A percentile compares a stretch with the other conserved stretches of the same genome.
Conservation (phyloP, 2,888 invertebrate genomes). For the Drosophila siamana region DNA sequence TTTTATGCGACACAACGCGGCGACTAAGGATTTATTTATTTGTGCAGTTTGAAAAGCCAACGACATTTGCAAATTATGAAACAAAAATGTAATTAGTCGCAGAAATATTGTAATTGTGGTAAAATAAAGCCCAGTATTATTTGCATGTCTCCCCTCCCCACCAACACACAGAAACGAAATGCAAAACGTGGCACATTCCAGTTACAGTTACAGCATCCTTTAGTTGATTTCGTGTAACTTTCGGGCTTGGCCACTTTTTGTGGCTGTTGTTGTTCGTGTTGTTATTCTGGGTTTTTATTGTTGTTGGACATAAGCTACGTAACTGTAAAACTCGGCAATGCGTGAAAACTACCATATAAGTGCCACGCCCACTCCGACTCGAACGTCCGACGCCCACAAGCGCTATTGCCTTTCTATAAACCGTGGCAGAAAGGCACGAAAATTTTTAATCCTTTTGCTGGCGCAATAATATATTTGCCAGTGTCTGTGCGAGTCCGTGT, state of each 20-base stretch:
- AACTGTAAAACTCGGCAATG: slow-evolving; percentile 71
- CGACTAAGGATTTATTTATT: not conserved
- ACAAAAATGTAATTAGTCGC: not conserved
- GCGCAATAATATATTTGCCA: slow-evolving; percentile 71
- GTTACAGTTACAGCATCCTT: not conserved
- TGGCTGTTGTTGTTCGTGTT: slow-evolving; percentile 37
- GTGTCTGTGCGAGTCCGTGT: slow-evolving; percentile 1
- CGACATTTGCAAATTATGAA: not conserved
- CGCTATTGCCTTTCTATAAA: slow-evolving; percentile 48
- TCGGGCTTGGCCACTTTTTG: slow-evolving; percentile 29
- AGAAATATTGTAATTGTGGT: not conserved
- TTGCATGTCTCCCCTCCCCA: not conserved
- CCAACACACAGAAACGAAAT: not conserved
- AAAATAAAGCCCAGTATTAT: not conserved
- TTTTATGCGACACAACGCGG: too few species aligned
- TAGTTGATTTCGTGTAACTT: slow-evolving; percentile 15
- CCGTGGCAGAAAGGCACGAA: slow-evolving; percentile 57
- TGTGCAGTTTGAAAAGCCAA: not conserved
- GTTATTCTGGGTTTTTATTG: slow-evolving; percentile 54
- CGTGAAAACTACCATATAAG: slow-evolving; percentile 69
- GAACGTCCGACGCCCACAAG: slow-evolving; percentile 23
- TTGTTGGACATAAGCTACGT: slow-evolving; percentile 47
- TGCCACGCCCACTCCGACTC: slow-evolving; percentile 42
- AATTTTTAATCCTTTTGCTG: slow-evolving; percentile 77
- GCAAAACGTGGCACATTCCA: not conserved